Evolutionary conservation across 2,113 vertebrate genomes (phyloP), one percentile per base, ranked within the genome.

Genomic region (Oophaga pumilio): DNA sequence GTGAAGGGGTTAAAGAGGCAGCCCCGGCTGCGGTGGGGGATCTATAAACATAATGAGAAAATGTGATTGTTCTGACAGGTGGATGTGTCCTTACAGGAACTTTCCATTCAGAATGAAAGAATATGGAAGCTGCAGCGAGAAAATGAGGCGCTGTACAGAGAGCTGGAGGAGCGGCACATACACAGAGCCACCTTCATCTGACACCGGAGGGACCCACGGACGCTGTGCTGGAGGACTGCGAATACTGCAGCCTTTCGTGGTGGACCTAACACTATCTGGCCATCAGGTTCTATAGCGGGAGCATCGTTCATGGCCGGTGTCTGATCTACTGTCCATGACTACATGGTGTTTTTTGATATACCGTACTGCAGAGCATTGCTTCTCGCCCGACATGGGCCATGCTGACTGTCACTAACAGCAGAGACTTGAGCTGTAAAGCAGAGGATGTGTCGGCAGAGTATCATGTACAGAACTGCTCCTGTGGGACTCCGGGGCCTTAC

Each of bases 81-180:
- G n/a, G 8, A 10, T 82, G 1, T 82, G 33, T 82, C 60, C n/a
- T 62, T 76, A n/a, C 66, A 87, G 86, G 86, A 87, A 43, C 56
- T 87, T 57, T 81, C 86, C 14, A 6, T 28, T 17, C 86, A 87
- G 86, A 87, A 82, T 53, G 86, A 87, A 28, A 43, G 28, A n/a
- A 71, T 87, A 22, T 82, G 86, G 86, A 87, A 87, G 56, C 86
- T 87, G 17, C 78, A 87, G 79, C 62, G 86, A 28, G 86, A 87
- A 68, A 87, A 87, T 3, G 68, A 81, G 43, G 78, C 86, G n/a
- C 26, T 87, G n/a, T 87, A 87, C 79, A 82, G 79, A 28, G 86
- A 87, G 24, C 79, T 87, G 49, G 78, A 87, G 64, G 68, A 87
- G 22, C 86, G 86, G 4, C 86, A 87, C 7, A 11, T 59, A 28